Evolutionary conservation across 2,888 invertebrate genomes (phyloP), one percentile per base, ranked within the genome.

Genomic region (Heteropelma amictum): DNA sequence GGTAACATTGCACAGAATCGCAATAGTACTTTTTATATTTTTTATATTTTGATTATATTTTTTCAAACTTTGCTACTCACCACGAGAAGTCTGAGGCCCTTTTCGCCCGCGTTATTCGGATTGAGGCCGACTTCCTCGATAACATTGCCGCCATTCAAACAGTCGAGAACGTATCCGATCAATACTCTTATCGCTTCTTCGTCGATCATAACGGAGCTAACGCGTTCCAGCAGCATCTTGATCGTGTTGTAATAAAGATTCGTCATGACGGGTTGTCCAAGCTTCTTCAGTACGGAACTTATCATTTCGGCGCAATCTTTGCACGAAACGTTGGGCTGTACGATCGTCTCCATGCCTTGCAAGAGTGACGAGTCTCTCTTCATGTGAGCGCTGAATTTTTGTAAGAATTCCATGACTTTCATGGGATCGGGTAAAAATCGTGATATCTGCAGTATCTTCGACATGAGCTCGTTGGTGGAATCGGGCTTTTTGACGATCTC

Each of bases 121-220:
- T 95, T 94, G 64, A 97, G 92, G n/a, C 96, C 96, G 86, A 95
- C 91, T 86, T 94, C 94, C 80, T 94, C 93, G 53, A 93, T 92
- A 33, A 93, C 92, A 73, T 93, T 92, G 4, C 93, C 93, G 19
- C 93, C 93, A 82, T 92, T 93, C 65, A 96, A 92, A 70, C 95
- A 95, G 78, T 95, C 95, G 85, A 86, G 81, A 30, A 92, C 91
- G 68, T 92, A 92, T 40, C 90, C 90, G 60, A 93, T 90, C 60
- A 93, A 89, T 84, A 96, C 93, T 77, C 94, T 93, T 81, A 98
- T 92, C 0, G 98, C 95, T 77, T 95, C 95, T 83, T 94, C 94
- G 88, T 99, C 99, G 8, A 99, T 95, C 95, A 98, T 97, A 3
- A 99, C 97, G 0, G 97, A 98, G 77, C 98, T 98, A 10, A 98